Percentiles rank a stretch among this genome's conserved stretches.
Evolutionary conservation across 2,888 invertebrate species (phyloP).

Genomic region (Meiosimyza platycephala): DNA sequence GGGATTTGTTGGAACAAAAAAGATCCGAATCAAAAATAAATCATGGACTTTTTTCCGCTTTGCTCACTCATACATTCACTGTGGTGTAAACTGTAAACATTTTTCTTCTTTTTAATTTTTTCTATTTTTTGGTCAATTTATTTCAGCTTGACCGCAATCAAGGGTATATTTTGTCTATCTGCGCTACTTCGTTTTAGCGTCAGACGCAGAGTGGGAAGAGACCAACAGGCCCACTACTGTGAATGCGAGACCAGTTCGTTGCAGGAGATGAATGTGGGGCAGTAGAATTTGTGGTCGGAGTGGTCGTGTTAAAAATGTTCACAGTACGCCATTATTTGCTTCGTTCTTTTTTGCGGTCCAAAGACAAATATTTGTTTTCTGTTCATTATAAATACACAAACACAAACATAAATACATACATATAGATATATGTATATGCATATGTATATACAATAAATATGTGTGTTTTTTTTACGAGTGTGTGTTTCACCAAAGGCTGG

Average conservation of each 20-base stretch:
- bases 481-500: background rate
- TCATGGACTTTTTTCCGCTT: constrained; percentile 23
- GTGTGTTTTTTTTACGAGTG: background rate
- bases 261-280: constrained; percentile 10
- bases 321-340: constrained; percentile 28
- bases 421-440: background rate
- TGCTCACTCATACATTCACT: constrained; percentile 12
- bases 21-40: constrained; percentile 30
- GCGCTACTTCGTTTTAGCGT: constrained; percentile 4
- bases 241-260: background rate
- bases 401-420: constrained; percentile 7
- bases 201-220: background rate
- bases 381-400: constrained; percentile 26
- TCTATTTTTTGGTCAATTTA: constrained; percentile 35
- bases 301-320: constrained; percentile 32
- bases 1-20: constrained; percentile 11
- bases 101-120: constrained; percentile 14
- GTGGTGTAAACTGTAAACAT: constrained; percentile 27
- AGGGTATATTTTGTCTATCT: constrained; percentile 31
- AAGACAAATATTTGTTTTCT: constrained; percentile 33
- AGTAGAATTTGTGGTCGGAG: constrained; percentile 26
- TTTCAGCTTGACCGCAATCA: constrained; percentile 35
- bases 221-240: background rate
- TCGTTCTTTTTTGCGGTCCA: constrained; percentile 33
- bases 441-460: constrained; percentile 7